Percentiles rank a stretch among this genome's conserved stretches.
These are phyloP conservation scores for Stylophora pistillata DNA, from an alignment of 64 coral and sea anemone species.

Conservation along the genomic window DNA sequence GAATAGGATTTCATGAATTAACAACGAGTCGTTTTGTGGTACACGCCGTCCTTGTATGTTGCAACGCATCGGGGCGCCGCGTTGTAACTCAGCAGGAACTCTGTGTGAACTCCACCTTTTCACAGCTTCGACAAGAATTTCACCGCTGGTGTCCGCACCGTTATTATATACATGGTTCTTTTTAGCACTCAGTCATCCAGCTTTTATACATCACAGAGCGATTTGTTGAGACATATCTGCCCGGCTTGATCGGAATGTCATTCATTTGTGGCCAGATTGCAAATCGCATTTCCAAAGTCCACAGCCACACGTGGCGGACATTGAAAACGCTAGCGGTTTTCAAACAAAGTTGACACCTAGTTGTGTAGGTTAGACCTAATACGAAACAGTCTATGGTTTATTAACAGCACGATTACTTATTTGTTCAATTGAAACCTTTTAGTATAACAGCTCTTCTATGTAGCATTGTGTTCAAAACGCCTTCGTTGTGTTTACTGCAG, in stretches of 20 bases:
- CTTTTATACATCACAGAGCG: neutral
- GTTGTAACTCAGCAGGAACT: constrained; percentile 1
- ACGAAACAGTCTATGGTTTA: neutral
- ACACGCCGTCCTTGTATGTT: constrained; percentile 25
- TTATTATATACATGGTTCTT: constrained; percentile 15
- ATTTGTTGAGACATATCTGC: neutral
- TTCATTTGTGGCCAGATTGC: neutral
- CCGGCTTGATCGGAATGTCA: neutral
- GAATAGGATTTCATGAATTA: constrained; percentile 48
- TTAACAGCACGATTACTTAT: constrained; percentile 36
- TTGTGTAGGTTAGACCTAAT: constrained; percentile 30
- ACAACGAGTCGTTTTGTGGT: constrained; percentile 42
- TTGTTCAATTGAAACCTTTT: constrained; percentile 26
- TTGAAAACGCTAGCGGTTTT: neutral
- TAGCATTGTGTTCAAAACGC: neutral
- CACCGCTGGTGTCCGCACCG: constrained; percentile 26
- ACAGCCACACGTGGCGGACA: neutral
- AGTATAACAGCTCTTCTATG: neutral
- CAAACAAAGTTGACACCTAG: constrained; percentile 31
- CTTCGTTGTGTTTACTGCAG: too few species aligned
- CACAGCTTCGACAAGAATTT: constrained; percentile 36
- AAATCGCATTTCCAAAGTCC: neutral
- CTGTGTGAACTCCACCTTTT: constrained; percentile 36
- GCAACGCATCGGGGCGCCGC: neutral
- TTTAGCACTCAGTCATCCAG: constrained; percentile 16